phyloP scores from a whole-genome alignment of 2,888 invertebrate genomes.

The Marasmarcha lunaedactyla region DNA sequence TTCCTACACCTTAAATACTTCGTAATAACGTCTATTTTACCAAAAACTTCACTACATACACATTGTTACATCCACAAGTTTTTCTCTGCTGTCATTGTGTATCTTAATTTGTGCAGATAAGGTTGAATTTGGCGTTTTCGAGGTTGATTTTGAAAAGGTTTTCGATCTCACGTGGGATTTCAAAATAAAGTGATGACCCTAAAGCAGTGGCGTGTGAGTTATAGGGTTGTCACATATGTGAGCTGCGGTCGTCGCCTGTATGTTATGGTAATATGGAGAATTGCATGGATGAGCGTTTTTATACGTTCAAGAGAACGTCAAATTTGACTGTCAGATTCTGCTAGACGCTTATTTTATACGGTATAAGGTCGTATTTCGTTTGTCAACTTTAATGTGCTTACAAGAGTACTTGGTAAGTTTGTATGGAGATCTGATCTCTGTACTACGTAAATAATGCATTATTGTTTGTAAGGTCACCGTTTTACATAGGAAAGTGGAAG shows the following conservation, averaged over 20 bases:
- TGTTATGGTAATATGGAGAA: conserved; percentile 2
- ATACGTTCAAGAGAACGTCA: too few species aligned
- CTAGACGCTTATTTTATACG: too few species aligned
- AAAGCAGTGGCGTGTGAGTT: conserved; percentile 33
- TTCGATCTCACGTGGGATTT: conserved; percentile 33
- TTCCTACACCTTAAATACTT: conserved; percentile 11
- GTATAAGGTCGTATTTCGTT: too few species aligned
- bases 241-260: conserved; percentile 18
- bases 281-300: too few species aligned
- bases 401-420: too few species aligned
- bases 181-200: conserved; percentile 45
- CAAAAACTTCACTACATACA: too few species aligned
- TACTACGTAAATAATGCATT: too few species aligned
- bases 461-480: too few species aligned
- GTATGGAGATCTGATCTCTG: too few species aligned
- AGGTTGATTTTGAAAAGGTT: conserved; percentile 5
- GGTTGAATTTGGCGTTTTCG: conserved; percentile 5
- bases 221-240: conserved; percentile 30
- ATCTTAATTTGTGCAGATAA: not conserved
- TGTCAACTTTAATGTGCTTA: too few species aligned
- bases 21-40: conserved; percentile 12
- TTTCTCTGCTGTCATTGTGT: not conserved
- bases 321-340: too few species aligned
- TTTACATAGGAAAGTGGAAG: too few species aligned
- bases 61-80: not conserved